phyloP scores from a whole-genome alignment of 2,888 invertebrate genomes.

The Chaetoderma sp. region DNA sequence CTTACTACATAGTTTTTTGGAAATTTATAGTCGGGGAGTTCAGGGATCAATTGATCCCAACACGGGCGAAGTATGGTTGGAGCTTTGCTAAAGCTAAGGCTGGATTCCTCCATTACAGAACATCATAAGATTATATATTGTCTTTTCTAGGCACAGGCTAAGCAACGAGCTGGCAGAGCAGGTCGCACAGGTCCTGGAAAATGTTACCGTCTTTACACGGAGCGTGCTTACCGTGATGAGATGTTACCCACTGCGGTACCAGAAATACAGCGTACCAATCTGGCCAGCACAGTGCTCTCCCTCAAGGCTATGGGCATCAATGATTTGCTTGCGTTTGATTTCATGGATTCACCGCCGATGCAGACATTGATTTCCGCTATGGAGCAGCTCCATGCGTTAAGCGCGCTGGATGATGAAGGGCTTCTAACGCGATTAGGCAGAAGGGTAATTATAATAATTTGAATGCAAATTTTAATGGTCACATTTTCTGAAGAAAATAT shows the following conservation, averaged over 20 bases:
- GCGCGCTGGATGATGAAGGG: conserved; percentile 88
- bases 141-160: conserved; percentile 84
- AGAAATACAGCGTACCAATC: conserved; percentile 97
- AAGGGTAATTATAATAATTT: conserved; percentile 64
- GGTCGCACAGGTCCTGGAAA: conserved; percentile 99
- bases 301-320: conserved; percentile 99
- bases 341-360: conserved; percentile 99
- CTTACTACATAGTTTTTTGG: too few relatives aligned
- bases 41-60: too few relatives aligned
- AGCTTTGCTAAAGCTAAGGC: too few relatives aligned
- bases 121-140: too few relatives aligned
- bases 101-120: too few relatives aligned
- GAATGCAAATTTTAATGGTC: conserved; percentile 2
- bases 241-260: conserved; percentile 88
- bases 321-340: conserved; percentile 97
- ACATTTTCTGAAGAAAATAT: too few relatives aligned
- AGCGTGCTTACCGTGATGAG: conserved; percentile 97
- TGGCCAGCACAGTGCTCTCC: conserved; percentile 94
- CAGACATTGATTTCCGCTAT: conserved; percentile 98
- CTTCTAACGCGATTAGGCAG: conserved; percentile 76
- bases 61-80: too few relatives aligned
- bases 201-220: conserved; percentile 95
- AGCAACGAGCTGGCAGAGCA: conserved; percentile 96
- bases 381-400: conserved; percentile 95
- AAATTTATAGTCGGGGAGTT: too few relatives aligned